phyloP scores from a whole-genome alignment of 53 echinoderm and acorn worm genomes.

The Echinometra lucunter region DNA sequence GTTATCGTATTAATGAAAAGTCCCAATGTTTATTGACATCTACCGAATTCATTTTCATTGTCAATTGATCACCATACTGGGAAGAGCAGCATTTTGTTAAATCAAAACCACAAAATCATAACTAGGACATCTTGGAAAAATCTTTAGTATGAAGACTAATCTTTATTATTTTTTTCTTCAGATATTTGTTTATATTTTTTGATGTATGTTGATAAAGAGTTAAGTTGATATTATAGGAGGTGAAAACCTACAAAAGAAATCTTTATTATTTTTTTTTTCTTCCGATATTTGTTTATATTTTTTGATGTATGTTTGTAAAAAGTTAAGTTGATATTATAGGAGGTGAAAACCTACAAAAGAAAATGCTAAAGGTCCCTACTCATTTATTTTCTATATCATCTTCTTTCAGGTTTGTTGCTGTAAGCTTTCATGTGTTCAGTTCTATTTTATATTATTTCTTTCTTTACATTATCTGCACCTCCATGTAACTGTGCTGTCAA shows the following conservation, averaged over 20 bases:
- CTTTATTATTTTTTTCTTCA: neutral
- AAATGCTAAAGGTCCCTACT: too few species aligned
- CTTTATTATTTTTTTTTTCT: neutral
- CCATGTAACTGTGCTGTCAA: too few species aligned
- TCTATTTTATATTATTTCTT: neutral
- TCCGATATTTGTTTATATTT: neutral
- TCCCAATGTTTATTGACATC: constrained; percentile 17
- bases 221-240: too few species aligned
- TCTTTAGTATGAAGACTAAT: neutral
- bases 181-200: neutral
- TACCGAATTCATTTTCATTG: constrained; percentile 3
- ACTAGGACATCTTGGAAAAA: neutral
- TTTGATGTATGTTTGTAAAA: too few species aligned
- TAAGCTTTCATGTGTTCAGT: neutral
- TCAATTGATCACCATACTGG: neutral
- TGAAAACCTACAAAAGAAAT: too few species aligned
- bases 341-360: too few species aligned
- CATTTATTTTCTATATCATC: too few species aligned
- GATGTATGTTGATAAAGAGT: too few species aligned
- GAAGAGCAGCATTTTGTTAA: neutral
- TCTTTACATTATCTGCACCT: neutral
- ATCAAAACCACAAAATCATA: neutral
- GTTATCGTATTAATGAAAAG: constrained; percentile 36
- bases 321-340: too few species aligned
- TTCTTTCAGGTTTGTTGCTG: too few species aligned